These are phyloP conservation scores for Trichonephila inaurata DNA, from an alignment of 1,140 invertebrate species.

Conservation along the genomic window DNA sequence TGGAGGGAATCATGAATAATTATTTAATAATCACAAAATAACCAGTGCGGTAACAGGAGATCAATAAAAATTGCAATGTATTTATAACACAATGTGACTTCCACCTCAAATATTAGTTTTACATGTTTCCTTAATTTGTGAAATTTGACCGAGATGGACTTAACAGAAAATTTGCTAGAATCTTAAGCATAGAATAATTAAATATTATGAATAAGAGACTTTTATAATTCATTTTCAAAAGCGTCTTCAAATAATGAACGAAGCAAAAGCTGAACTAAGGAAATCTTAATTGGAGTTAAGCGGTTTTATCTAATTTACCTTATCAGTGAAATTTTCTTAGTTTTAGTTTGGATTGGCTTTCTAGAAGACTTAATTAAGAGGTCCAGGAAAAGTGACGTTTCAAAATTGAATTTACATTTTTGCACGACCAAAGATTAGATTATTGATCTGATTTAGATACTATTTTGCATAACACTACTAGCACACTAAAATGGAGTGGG, in stretches of 20 bases:
- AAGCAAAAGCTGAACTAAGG: background rate
- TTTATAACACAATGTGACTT: background rate
- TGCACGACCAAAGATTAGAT: background rate
- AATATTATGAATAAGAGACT: background rate
- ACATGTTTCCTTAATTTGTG: background rate
- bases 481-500: background rate
- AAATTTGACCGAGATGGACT: background rate
- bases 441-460: background rate
- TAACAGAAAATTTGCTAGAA: background rate
- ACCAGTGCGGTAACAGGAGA: background rate
- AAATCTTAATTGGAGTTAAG: background rate
- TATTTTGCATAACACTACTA: background rate
- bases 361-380: background rate
- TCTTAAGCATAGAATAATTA: background rate
- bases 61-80: no score
- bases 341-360: background rate
- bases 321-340: background rate
- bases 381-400: background rate
- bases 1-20: no score
- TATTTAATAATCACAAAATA: no score
- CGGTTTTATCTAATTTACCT: background rate
- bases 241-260: background rate
- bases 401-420: constrained; percentile 6
- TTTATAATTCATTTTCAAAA: background rate
- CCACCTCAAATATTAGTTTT: background rate